Conservation (phyloP, 1,140 invertebrate species). For the Drosophila sp. region DNA sequence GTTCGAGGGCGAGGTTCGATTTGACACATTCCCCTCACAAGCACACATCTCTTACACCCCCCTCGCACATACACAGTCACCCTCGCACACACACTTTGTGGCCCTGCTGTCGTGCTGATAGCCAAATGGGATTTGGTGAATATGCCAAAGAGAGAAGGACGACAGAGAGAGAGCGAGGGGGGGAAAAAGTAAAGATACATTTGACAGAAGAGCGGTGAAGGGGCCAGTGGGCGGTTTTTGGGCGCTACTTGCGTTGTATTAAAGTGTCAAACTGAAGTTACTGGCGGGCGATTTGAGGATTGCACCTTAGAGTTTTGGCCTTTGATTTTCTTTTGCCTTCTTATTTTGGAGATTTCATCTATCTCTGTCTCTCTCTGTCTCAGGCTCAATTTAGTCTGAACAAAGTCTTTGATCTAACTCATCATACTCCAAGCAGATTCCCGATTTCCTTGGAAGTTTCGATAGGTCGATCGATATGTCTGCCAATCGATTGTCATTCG, state of each 20-base stretch:
- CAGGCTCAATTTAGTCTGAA: neutral
- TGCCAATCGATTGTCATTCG: too few species aligned
- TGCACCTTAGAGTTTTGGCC: conserved; percentile 27
- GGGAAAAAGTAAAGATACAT: neutral
- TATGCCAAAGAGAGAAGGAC: conserved; percentile 29
- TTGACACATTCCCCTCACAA: conserved; percentile 38
- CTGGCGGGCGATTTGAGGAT: conserved; percentile 38
- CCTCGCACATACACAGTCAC: neutral
- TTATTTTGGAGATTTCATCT: conserved; percentile 28
- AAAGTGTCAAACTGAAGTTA: conserved; percentile 67
- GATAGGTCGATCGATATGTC: too few species aligned
- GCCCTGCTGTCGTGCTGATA: conserved; percentile 58
- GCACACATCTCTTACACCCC: neutral
- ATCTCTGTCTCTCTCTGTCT: neutral
- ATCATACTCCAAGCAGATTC: too few species aligned
- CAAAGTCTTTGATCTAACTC: too few species aligned
- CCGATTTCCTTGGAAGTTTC: too few species aligned
- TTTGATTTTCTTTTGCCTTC: conserved; percentile 52
- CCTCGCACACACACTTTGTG: neutral
- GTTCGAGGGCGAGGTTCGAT: conserved; percentile 26
- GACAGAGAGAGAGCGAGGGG: neutral
- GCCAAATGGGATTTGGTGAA: conserved; percentile 76
- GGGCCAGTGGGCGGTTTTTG: neutral
- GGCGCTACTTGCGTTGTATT: conserved; percentile 42
- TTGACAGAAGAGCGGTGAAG: neutral